A percentile compares a stretch with the other conserved stretches of the same genome.
Evolutionary conservation across 2,888 invertebrate genomes (phyloP).

Genomic region (Priocnemis perturbator): DNA sequence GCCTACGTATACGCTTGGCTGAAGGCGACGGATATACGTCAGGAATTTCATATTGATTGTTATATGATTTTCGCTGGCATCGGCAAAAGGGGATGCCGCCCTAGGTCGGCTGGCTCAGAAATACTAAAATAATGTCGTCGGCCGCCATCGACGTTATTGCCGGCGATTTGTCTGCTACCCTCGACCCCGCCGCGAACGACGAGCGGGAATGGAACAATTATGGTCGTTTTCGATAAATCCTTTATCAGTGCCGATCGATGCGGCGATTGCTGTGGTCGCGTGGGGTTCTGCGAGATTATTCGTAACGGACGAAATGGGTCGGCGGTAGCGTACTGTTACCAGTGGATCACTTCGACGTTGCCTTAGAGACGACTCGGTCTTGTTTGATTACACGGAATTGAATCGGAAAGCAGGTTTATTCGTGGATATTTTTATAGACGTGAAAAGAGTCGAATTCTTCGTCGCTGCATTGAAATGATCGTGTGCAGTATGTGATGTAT

Average conservation of each 20-base stretch:
- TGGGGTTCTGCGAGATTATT: constrained; percentile 2
- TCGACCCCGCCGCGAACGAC: background rate
- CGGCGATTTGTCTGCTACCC: constrained; percentile 56
- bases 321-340: no score
- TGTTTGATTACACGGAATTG: no score
- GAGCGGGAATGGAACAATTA: constrained; percentile 40
- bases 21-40: constrained; percentile 39
- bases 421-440: no score
- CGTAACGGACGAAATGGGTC: no score
- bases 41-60: constrained; percentile 60
- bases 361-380: no score
- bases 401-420: no score
- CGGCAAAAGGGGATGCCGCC: constrained; percentile 36
- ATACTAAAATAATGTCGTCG: constrained; percentile 62
- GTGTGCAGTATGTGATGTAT: no score
- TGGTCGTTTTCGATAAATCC: constrained; percentile 26
- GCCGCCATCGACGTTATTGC: constrained; percentile 62
- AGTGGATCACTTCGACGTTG: no score
- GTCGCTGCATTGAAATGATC: no score
- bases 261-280: no score
- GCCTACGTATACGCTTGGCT: background rate
- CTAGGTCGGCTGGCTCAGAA: constrained; percentile 39
- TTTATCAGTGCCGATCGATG: no score
- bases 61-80: constrained; percentile 53
- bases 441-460: no score